phyloP scores from a whole-genome alignment of 1,140 invertebrate genomes.

The Pristionchus pacificus region DNA sequence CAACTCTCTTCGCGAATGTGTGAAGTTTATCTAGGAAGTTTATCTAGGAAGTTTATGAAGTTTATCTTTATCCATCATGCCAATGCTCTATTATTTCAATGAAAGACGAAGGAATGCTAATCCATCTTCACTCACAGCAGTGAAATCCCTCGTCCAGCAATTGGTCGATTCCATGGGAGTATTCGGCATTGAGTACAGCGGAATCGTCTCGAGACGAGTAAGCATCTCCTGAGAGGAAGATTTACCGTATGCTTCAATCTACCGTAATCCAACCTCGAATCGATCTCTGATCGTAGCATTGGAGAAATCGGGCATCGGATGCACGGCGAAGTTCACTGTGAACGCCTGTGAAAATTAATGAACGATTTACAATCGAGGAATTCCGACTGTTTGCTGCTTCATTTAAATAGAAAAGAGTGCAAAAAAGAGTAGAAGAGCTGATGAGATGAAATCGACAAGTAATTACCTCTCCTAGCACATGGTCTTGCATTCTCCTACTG shows the following conservation, averaged over 20 bases:
- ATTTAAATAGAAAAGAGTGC: constrained; percentile 38
- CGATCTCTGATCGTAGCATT: constrained; percentile 29
- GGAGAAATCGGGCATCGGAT: constrained; percentile 42
- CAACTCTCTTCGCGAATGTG: no score
- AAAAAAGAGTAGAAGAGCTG: background rate
- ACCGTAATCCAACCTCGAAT: constrained; percentile 23
- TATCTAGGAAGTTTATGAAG: no score
- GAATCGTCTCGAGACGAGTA: constrained; percentile 43
- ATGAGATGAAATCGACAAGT: background rate
- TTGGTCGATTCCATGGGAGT: constrained; percentile 22
- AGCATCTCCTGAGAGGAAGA: constrained; percentile 35
- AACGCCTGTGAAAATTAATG: no score
- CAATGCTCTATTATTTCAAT: no score
- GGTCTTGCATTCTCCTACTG: constrained; percentile 46
- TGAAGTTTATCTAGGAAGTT: constrained; percentile 1
- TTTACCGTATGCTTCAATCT: background rate
- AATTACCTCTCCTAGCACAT: background rate
- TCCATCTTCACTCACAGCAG: constrained; percentile 35
- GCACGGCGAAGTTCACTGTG: constrained; percentile 50
- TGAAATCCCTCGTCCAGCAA: constrained; percentile 49
- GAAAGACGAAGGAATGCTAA: no score
- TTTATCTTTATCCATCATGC: no score
- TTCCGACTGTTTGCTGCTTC: background rate
- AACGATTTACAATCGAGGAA: no score
- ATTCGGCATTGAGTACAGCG: background rate